Percentiles rank a stretch among this genome's conserved stretches.
These are phyloP conservation scores for Pungitius pungitius DNA, from an alignment of 2,113 vertebrate genomes.

Conservation along the genomic window DNA sequence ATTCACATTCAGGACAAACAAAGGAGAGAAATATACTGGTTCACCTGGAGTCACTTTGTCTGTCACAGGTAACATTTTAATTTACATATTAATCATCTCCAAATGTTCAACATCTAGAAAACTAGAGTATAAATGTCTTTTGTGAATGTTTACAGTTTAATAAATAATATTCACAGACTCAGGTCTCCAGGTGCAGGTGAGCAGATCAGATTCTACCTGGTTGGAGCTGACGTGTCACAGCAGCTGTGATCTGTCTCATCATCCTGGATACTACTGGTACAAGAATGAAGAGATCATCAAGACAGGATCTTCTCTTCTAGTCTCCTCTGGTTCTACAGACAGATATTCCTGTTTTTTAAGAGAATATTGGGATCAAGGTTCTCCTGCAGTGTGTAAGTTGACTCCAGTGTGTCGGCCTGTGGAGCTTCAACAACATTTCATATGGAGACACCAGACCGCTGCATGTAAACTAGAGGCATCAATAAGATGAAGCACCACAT, in stretches of 20 bases:
- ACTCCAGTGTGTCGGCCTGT: no score
- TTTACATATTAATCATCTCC: background rate
- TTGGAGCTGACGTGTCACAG: constrained; percentile 15
- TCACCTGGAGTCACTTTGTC: constrained; percentile 12
- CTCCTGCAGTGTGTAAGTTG: background rate
- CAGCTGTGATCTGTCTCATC: background rate
- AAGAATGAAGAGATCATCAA: background rate
- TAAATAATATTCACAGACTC: background rate
- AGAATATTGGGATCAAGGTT: background rate
- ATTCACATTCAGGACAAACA: constrained; percentile 19
- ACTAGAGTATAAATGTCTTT: background rate
- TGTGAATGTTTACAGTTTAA: constrained; percentile 1
- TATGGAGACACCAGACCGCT: no score
- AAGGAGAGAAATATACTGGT: background rate
- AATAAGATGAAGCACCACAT: no score
- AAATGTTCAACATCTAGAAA: background rate
- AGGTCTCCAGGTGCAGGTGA: background rate
- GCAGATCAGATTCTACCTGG: rapidly evolving
- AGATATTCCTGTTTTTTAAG: constrained; percentile 22
- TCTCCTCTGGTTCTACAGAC: rapidly evolving
- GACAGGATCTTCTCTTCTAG: rapidly evolving
- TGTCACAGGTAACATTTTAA: constrained; percentile 31
- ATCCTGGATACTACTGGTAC: background rate
- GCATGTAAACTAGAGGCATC: no score
- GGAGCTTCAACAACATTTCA: no score